Evolutionary conservation across 2,888 invertebrate species (phyloP).

Genomic region (Copidosoma aretas): DNA sequence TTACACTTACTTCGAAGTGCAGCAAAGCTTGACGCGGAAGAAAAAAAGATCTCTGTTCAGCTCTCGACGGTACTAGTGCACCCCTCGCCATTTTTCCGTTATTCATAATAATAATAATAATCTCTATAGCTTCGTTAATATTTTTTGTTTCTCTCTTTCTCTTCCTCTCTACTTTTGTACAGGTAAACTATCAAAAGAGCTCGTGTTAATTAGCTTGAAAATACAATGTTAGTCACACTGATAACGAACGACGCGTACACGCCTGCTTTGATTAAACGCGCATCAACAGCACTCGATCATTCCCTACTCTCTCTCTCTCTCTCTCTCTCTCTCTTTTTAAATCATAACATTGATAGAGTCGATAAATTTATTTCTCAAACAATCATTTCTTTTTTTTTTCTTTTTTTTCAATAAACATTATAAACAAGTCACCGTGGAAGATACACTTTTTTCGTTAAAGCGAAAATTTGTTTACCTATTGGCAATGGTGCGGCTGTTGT

Average conservation of each 20-base stretch:
- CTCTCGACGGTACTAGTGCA: slow-evolving; percentile 1
- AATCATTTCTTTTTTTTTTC: background rate
- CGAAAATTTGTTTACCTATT: slow-evolving; percentile 1
- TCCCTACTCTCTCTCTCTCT: background rate
- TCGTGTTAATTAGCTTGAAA: slow-evolving; percentile 20
- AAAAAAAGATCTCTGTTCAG: slow-evolving; percentile 10
- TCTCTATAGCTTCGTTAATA: slow-evolving; percentile 15
- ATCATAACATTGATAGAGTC: slow-evolving; percentile 19
- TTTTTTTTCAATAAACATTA: background rate
- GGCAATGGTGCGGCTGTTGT: slow-evolving; percentile 20
- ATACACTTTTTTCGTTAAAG: background rate
- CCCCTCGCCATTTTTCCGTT: background rate
- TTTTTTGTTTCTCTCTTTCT: background rate
- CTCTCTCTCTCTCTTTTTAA: slow-evolving; percentile 9
- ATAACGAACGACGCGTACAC: slow-evolving; percentile 14
- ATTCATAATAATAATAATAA: no score
- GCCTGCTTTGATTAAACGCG: background rate
- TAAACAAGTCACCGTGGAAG: slow-evolving; percentile 12
- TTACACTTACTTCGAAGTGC: no score
- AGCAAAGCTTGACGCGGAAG: background rate
- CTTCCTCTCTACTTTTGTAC: background rate
- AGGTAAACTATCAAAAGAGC: slow-evolving; percentile 18
- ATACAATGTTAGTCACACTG: slow-evolving; percentile 22
- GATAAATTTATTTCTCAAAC: slow-evolving; percentile 12
- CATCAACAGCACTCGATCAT: slow-evolving; percentile 2